A percentile compares a stretch with the other conserved stretches of the same genome.
phyloP scores from a whole-genome alignment of 2,888 invertebrate species.

The Periphyllus acericola region DNA sequence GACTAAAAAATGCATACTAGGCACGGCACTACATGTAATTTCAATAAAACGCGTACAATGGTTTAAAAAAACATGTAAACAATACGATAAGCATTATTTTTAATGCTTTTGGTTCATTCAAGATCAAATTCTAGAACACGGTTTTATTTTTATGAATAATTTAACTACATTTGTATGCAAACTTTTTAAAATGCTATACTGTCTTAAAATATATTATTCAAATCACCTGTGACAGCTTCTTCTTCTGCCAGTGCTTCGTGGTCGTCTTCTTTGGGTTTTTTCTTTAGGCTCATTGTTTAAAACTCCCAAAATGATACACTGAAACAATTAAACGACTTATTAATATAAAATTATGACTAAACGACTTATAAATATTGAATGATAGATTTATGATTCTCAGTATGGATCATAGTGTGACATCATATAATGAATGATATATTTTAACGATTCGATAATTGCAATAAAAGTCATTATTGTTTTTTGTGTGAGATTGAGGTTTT shows the following conservation, averaged over 20 bases:
- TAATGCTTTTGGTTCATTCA: background rate
- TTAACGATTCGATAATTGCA: background rate
- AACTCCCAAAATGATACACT: background rate
- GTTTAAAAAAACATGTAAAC: background rate
- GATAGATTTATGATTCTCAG: too few relatives aligned
- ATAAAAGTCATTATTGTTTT: background rate
- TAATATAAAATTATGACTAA: background rate
- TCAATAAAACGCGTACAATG: background rate
- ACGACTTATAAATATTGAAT: too few relatives aligned
- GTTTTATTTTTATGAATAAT: slow-evolving; percentile 1
- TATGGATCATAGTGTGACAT: too few relatives aligned
- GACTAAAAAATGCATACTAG: background rate
- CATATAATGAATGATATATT: background rate
- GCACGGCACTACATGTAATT: background rate
- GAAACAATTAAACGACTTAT: background rate
- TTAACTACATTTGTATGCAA: background rate
- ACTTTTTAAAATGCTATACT: background rate
- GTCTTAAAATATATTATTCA: background rate
- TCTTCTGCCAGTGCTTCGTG: slow-evolving; percentile 54
- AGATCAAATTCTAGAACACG: background rate
- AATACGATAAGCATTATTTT: background rate
- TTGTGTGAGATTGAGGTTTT: too few relatives aligned
- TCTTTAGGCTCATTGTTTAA: slow-evolving; percentile 45
- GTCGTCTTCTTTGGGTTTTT: slow-evolving; percentile 60
- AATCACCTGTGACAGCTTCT: slow-evolving; percentile 38